Evolutionary conservation across 2,888 invertebrate genomes (phyloP).

Genomic region (Rosalia funebris): DNA sequence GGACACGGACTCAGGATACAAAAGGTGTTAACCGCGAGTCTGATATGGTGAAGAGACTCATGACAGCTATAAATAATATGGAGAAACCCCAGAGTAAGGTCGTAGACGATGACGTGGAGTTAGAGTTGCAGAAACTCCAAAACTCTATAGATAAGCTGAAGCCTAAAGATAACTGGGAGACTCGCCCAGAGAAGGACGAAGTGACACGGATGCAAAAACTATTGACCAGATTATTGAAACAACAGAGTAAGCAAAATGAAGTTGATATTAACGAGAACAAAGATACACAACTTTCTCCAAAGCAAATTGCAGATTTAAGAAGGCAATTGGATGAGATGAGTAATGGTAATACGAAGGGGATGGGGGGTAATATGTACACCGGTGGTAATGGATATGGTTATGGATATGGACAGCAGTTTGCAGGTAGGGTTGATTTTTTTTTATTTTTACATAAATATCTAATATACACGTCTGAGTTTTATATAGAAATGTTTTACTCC

Average conservation of each 20-base stretch:
- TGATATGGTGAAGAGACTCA: slow-evolving; percentile 39
- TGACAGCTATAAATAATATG: slow-evolving; percentile 18
- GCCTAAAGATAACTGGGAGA: slow-evolving; percentile 44
- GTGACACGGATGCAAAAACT: not conserved
- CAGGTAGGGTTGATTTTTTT: no score
- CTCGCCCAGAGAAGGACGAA: not conserved
- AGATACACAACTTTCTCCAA: not conserved
- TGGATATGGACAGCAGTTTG: not conserved
- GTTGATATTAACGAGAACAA: not conserved
- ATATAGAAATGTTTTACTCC: no score
- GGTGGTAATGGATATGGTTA: not conserved
- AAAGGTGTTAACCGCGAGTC: not conserved
- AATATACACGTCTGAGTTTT: no score
- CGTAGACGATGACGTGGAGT: slow-evolving; percentile 42
- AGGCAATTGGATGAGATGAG: slow-evolving; percentile 26
- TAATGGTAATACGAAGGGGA: not conserved
- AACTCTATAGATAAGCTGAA: slow-evolving; percentile 51
- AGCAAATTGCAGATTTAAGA: slow-evolving; percentile 25
- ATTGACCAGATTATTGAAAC: slow-evolving; percentile 10
- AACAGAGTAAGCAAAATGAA: slow-evolving; percentile 4
- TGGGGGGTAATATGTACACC: not conserved
- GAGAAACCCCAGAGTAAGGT: slow-evolving; percentile 38
- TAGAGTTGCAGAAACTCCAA: slow-evolving; percentile 50
- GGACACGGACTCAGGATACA: slow-evolving; percentile 34
- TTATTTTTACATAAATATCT: no score